Evolutionary conservation across 1,140 invertebrate species (phyloP).

Genomic region (Phymastichus coffea): DNA sequence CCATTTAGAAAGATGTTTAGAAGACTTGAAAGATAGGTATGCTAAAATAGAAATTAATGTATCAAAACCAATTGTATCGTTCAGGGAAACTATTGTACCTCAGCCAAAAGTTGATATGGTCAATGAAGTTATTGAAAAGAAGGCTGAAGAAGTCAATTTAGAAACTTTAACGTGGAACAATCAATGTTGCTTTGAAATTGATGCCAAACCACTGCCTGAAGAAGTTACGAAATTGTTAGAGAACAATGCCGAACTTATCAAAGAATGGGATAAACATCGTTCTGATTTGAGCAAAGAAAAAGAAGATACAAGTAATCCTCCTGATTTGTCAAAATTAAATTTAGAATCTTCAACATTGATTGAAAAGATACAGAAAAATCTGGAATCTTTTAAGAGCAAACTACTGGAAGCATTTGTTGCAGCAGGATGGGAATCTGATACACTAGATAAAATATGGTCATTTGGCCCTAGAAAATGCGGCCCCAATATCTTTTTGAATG

Average conservation of each 20-base stretch:
- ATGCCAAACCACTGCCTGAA: slow-evolving; percentile 77
- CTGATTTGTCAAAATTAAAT: slow-evolving; percentile 31
- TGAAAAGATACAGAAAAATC: slow-evolving; percentile 58
- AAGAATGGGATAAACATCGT: slow-evolving; percentile 55
- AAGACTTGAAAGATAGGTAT: slow-evolving; percentile 80
- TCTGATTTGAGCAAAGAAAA: slow-evolving; percentile 42
- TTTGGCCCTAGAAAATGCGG: slow-evolving; percentile 89
- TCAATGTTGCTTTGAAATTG: slow-evolving; percentile 72
- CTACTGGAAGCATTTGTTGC: slow-evolving; percentile 64
- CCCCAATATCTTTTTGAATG: slow-evolving; percentile 85
- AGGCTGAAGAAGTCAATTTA: slow-evolving; percentile 60
- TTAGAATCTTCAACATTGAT: slow-evolving; percentile 45
- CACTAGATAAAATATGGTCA: slow-evolving; percentile 80
- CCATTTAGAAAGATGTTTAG: slow-evolving; percentile 92
- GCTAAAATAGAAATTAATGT: slow-evolving; percentile 87
- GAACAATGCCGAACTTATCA: slow-evolving; percentile 61
- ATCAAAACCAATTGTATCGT: slow-evolving; percentile 94
- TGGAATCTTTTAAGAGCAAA: slow-evolving; percentile 65
- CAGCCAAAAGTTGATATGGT: slow-evolving; percentile 85
- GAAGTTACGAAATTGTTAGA: slow-evolving; percentile 72
- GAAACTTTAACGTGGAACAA: slow-evolving; percentile 73
- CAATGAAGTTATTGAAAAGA: slow-evolving; percentile 76
- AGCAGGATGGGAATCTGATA: slow-evolving; percentile 58
- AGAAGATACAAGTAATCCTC: slow-evolving; percentile 26
- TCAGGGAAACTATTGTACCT: slow-evolving; percentile 88